Evolutionary conservation across 2,888 invertebrate genomes (phyloP), one percentile per base, ranked within the genome.

Genomic region (Cantharis flavilabris): DNA sequence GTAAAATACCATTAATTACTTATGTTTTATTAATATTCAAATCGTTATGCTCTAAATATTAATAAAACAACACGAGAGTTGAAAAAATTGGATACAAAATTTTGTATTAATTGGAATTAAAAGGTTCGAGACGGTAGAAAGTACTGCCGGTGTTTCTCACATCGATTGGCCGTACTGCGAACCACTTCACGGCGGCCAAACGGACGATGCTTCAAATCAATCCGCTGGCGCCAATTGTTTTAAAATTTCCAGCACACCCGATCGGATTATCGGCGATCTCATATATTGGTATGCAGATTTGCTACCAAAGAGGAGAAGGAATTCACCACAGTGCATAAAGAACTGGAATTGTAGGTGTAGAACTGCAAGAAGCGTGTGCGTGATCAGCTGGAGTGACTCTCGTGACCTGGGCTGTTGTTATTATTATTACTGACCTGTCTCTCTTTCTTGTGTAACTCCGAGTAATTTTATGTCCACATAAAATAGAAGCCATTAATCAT

Each of bases 311-410:
- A 20, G 23, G n/a, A 67, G 23, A 67, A 67, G 65, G 65, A 23
- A 67, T 67, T 67, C 23, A n/a, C 18, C 64, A 23, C 23, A 9
- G 33, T 33, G 65, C 65, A 71, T 73, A 62, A 73, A 49, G 75
- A 79, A 75, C 77, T 77, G 71, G 79, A 77, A 77, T 77, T 77
- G 79, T 79, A 75, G 79, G 79, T 77, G 79, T 76, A 74, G 75
- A 71, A 20, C 71, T 69, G 62, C 62, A 49, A 49, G 16, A 69
- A 75, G 77, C 74, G 82, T 85, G 86, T 85, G 86, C 86, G 86
- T 86, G 86, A 86, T 86, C 86, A 84, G 84, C 84, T 85, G 84
- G 82, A 84, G 84, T 82, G 83, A 83, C 84, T 84, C 84, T 84
- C 83, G 83, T 86, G 86, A 86, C 86, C 86, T 81, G 83, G 82